phyloP scores from a whole-genome alignment of 2,797 vertebrate species.

The Epinephelus malabaricus region DNA sequence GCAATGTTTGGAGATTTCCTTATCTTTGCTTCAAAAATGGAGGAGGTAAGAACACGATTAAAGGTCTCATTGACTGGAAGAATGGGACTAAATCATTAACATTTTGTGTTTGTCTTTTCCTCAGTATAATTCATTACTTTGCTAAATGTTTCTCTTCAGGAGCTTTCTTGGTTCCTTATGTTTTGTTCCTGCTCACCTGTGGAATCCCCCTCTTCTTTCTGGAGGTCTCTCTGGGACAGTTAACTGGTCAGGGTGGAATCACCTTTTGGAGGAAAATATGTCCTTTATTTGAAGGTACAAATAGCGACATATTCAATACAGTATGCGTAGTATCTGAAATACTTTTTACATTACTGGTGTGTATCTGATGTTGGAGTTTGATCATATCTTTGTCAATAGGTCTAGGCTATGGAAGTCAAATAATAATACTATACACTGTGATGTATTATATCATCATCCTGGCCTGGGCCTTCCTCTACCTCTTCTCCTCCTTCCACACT shows the following conservation, averaged over 20 bases:
- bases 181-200: slow-evolving; percentile 76
- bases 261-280: slow-evolving; percentile 73
- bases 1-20: slow-evolving; percentile 84
- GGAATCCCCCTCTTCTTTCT: slow-evolving; percentile 82
- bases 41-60: slow-evolving; percentile 62
- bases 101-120: no score
- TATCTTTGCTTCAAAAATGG: slow-evolving; percentile 85
- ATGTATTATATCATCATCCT: slow-evolving; percentile 80
- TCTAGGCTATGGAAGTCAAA: slow-evolving; percentile 72
- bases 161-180: slow-evolving; percentile 80
- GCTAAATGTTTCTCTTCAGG: slow-evolving; percentile 50
- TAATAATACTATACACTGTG: slow-evolving; percentile 70
- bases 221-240: slow-evolving; percentile 80
- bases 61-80: no score
- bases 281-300: slow-evolving; percentile 65
- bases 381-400: slow-evolving; percentile 48
- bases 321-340: no score
- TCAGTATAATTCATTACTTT: no score
- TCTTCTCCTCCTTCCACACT: not conserved
- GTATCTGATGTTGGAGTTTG: no score
- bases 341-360: no score
- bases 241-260: slow-evolving; percentile 77
- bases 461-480: not conserved
- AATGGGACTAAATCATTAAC: no score
- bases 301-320: not conserved